phyloP scores from a whole-genome alignment of 2,888 invertebrate genomes.

The Phrixothrix hirtus region DNA sequence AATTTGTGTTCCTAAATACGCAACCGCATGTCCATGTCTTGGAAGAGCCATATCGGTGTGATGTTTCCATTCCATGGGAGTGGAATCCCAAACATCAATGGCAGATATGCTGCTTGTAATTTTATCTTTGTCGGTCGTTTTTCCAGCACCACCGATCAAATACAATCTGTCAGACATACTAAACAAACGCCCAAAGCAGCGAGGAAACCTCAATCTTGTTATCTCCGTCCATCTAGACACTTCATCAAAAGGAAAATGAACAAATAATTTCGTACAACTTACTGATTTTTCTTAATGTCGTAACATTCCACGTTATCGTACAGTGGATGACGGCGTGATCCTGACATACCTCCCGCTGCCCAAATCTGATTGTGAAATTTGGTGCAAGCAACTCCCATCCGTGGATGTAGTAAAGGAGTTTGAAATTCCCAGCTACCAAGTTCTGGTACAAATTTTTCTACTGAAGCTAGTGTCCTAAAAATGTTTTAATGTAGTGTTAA shows the following conservation, averaged over 20 bases:
- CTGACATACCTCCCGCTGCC: conserved; percentile 74
- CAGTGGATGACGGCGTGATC: conserved; percentile 61
- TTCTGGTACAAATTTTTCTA: conserved; percentile 65
- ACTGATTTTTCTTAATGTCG: conserved; percentile 65
- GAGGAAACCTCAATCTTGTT: conserved; percentile 60
- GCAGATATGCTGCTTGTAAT: conserved; percentile 63
- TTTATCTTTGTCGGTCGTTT: conserved; percentile 59
- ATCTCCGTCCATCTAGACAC: conserved; percentile 63
- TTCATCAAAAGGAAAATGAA: not conserved
- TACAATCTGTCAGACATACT: conserved; percentile 65
- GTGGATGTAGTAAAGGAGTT: conserved; percentile 62
- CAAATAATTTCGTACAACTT: conserved; percentile 19
- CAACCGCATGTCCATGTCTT: conserved; percentile 67
- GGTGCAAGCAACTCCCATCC: conserved; percentile 65
- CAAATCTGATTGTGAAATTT: conserved; percentile 70
- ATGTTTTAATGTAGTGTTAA: not conserved
- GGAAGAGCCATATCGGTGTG: conserved; percentile 67
- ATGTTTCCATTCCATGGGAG: conserved; percentile 61
- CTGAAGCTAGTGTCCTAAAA: conserved; percentile 62
- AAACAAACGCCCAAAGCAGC: conserved; percentile 60
- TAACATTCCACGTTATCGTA: conserved; percentile 67
- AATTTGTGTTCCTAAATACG: conserved; percentile 67
- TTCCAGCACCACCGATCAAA: conserved; percentile 70
- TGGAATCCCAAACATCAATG: conserved; percentile 66
- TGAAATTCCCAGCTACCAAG: conserved; percentile 64